These are phyloP conservation scores for Wiebesia pumilae DNA, from an alignment of 1,140 invertebrate species.

Conservation along the genomic window DNA sequence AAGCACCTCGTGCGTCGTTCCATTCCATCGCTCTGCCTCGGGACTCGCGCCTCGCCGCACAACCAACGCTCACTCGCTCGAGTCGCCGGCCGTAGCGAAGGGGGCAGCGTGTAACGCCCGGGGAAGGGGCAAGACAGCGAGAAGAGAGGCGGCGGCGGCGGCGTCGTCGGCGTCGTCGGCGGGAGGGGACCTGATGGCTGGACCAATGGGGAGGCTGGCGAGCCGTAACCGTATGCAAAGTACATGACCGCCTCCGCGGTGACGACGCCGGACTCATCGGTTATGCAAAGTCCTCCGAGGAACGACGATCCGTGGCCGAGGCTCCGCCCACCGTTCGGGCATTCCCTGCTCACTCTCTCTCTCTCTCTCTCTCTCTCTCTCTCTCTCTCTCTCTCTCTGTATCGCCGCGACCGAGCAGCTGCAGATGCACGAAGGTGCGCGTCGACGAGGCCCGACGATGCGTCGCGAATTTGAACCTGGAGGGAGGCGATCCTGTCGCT, in stretches of 20 bases:
- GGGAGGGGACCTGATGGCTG: conserved; percentile 56
- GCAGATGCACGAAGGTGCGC: no score
- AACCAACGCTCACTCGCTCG: neutral
- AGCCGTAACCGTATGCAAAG: conserved; percentile 71
- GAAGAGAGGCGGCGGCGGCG: conserved; percentile 31
- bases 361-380: no score
- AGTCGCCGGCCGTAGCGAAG: neutral
- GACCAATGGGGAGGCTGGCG: conserved; percentile 71
- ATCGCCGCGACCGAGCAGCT: no score
- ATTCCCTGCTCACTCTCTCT: neutral
- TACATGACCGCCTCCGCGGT: conserved; percentile 70
- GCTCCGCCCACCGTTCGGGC: conserved; percentile 67
- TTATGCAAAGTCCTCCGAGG: conserved; percentile 71
- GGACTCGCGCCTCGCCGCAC: neutral
- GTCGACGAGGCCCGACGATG: no score
- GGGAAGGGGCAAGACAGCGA: conserved; percentile 45
- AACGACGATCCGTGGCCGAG: neutral
- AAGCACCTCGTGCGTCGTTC: neutral
- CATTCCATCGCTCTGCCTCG: neutral
- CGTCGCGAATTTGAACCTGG: no score
- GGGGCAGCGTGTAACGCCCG: conserved; percentile 1
- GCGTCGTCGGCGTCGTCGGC: neutral
- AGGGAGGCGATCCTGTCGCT: no score
- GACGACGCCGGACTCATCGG: conserved; percentile 63
- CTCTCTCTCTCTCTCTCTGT: no score